Evolutionary conservation across 2,888 invertebrate species (phyloP).

Genomic region (Perdita meconis): DNA sequence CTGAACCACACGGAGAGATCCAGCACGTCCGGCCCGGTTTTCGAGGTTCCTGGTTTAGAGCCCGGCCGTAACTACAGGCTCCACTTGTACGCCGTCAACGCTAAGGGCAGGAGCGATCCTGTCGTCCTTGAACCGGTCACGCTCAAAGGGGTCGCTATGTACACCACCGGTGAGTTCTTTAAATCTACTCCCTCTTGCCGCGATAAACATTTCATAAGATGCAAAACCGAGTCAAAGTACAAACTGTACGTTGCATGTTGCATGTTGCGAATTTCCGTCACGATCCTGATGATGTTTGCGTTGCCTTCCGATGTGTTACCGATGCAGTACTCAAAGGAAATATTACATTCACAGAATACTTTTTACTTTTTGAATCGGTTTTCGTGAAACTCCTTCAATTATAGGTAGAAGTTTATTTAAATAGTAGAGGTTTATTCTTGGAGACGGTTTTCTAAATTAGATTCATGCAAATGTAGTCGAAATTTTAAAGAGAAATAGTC

Average conservation of each 20-base stretch:
- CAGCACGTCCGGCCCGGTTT: conserved; percentile 85
- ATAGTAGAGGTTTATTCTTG: no score
- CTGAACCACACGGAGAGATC: conserved; percentile 78
- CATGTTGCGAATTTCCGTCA: neutral
- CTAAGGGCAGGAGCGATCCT: conserved; percentile 94
- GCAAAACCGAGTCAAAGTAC: neutral
- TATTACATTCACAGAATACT: no score
- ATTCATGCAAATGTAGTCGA: no score
- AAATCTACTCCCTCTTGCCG: neutral
- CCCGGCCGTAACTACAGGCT: conserved; percentile 92
- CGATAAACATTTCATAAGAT: neutral
- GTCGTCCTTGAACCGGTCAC: conserved; percentile 93
- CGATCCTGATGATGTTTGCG: neutral
- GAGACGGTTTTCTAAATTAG: no score
- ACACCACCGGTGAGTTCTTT: conserved; percentile 79
- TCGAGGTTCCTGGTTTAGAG: conserved; percentile 89
- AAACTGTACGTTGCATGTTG: neutral
- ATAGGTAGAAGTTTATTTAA: no score
- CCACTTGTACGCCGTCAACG: conserved; percentile 93
- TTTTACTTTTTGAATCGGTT: no score
- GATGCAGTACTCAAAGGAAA: no score
- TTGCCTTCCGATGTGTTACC: neutral
- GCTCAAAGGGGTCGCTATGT: conserved; percentile 92
- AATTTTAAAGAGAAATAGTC: no score
- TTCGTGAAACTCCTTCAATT: no score